Base-by-base conservation (phyloP, 2,797 vertebrate genomes). In the Nasua narica region DNA sequence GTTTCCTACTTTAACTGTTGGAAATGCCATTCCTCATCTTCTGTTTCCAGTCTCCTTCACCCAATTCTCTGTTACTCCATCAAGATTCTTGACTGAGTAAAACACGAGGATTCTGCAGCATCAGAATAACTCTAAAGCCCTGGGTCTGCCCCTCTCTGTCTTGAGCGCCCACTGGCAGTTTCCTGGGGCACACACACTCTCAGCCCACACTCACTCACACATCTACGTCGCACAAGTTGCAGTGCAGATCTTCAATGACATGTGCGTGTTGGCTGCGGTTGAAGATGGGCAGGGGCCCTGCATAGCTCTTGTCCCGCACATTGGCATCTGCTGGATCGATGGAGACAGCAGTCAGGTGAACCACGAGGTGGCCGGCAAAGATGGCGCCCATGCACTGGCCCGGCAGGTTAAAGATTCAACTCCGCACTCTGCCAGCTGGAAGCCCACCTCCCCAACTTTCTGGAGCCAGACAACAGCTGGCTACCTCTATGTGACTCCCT, bases 231-330 rank as follows among this genome's bases (percentile, higher is more conserved):
- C 99, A 99, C 96, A 99, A 99, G 98, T 99, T 99, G 98, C 99
- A 99, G 98, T 99, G 99, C 97, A 99, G 99, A 98, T 99, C 99
- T 98, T 99, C 99, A 90, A 99, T 99, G 98, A 99, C 99, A n/a
- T 99, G 99, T 8, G 99, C 98, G 0, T 99, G 99, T 11, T 99
- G 99, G 88, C 97, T 99, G 97, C 99, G 99, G 98, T 98, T 99
- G 94, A 99, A 99, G 54, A 98, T 97, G 1, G 99, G 99, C 52
- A 99, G 97, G 0, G 99, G 99, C 13, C 99, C 99, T 50, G 98
- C 97, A 67, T 99, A 98, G 94, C 98, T 99, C 98, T 99, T 99
- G 46, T 98, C 98, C 56, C 99, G 97, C 92, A 99, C 99, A 0
- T 99, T 99, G 97, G 98, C 98, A 98, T 99, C 99, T 0, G 99